Evolutionary conservation across 2,113 vertebrate genomes (phyloP).

Genomic region (Siphamia tubifer): DNA sequence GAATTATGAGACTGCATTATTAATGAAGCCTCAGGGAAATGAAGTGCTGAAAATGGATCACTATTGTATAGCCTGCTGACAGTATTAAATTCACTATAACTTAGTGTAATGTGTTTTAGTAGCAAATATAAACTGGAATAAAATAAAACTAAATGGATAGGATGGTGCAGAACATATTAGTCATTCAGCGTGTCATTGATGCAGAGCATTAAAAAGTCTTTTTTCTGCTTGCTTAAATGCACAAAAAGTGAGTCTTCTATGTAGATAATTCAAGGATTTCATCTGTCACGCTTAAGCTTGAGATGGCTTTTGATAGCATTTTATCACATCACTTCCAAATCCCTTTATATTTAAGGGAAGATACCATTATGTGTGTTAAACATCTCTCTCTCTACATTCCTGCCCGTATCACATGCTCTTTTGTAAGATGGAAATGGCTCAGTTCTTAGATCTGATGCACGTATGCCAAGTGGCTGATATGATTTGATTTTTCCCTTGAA

Average conservation of each 20-base stretch:
- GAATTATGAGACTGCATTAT: conserved; percentile 60
- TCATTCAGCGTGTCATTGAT: background rate
- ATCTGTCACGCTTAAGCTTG: background rate
- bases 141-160: background rate
- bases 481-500: background rate
- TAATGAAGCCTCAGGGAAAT: conserved; percentile 57
- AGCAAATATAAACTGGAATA: conserved; percentile 13
- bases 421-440: background rate
- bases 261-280: background rate
- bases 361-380: background rate
- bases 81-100: conserved; percentile 40
- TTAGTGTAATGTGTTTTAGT: conserved; percentile 31
- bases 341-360: background rate
- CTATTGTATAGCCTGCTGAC: conserved; percentile 19
- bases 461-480: background rate
- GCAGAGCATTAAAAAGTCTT: background rate
- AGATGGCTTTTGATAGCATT: background rate
- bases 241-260: background rate
- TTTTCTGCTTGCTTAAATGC: background rate
- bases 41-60: conserved; percentile 50
- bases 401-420: background rate
- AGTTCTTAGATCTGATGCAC: background rate
- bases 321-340: background rate
- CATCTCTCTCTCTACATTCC: background rate
- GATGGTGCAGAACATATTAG: background rate